These are phyloP conservation scores for Gryon sp. DNA, from an alignment of 1,140 invertebrate species.

Conservation along the genomic window DNA sequence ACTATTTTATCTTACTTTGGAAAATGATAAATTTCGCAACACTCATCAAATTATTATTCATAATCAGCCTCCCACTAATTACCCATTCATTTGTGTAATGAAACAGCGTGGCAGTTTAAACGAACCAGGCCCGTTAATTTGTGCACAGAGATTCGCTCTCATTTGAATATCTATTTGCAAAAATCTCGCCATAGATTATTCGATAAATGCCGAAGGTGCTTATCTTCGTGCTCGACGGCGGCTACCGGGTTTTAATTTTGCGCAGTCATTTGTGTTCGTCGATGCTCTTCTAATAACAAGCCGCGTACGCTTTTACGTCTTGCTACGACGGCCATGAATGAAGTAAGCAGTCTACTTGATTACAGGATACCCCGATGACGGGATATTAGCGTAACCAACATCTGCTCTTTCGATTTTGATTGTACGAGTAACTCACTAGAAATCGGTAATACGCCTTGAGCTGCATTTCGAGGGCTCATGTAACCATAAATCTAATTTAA, in stretches of 20 bases:
- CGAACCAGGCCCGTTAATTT: constrained; percentile 38
- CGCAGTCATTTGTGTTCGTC: constrained; percentile 58
- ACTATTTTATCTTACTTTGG: no score
- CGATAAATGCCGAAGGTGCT: constrained; percentile 69
- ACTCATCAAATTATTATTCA: constrained; percentile 39
- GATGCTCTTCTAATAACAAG: constrained; percentile 74
- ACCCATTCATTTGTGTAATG: constrained; percentile 51
- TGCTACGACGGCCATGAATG: constrained; percentile 49
- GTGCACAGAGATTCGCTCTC: constrained; percentile 6
- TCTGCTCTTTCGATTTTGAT: constrained; percentile 33
- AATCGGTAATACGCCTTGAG: constrained; percentile 13
- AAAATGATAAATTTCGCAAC: not conserved
- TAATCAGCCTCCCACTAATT: constrained; percentile 38
- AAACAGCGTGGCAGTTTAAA: constrained; percentile 33
- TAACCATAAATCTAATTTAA: constrained; percentile 41
- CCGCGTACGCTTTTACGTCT: constrained; percentile 32
- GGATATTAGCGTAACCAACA: constrained; percentile 74
- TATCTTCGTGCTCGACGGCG: constrained; percentile 36
- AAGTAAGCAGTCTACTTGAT: constrained; percentile 69
- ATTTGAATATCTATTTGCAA: constrained; percentile 58
- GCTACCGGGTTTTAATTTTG: constrained; percentile 66
- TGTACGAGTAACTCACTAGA: constrained; percentile 17
- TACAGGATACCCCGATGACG: constrained; percentile 72
- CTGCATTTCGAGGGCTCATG: not conserved
- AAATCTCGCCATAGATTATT: constrained; percentile 58